A percentile compares a stretch with the other conserved stretches of the same genome.
Evolutionary conservation across 2,113 vertebrate species (phyloP).

Genomic region (Archocentrus centrarchus): DNA sequence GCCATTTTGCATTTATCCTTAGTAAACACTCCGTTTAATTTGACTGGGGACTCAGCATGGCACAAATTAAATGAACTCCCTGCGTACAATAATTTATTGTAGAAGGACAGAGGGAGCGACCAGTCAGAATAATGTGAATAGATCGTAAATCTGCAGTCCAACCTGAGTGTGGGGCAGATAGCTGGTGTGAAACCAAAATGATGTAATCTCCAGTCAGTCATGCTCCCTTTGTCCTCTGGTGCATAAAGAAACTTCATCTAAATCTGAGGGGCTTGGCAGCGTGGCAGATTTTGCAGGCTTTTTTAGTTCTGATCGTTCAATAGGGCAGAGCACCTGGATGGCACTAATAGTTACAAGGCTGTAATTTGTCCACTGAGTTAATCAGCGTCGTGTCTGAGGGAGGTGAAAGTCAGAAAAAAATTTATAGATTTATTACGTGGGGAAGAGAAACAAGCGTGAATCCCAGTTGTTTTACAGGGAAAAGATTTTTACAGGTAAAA

Average conservation of each 20-base stretch:
- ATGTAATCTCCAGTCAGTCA: slow-evolving; percentile 51
- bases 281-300: slow-evolving; percentile 30
- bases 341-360: slow-evolving; percentile 66
- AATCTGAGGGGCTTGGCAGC: not conserved
- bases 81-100: slow-evolving; percentile 61
- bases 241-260: slow-evolving; percentile 47
- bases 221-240: slow-evolving; percentile 49
- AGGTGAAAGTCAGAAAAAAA: slow-evolving; percentile 6
- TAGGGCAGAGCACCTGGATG: slow-evolving; percentile 65
- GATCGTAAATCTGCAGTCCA: slow-evolving; percentile 49
- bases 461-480: slow-evolving; percentile 1
- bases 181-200: slow-evolving; percentile 47
- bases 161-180: slow-evolving; percentile 49
- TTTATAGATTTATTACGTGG: slow-evolving; percentile 27
- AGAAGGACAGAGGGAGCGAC: slow-evolving; percentile 52
- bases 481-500: slow-evolving; percentile 11
- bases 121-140: slow-evolving; percentile 47
- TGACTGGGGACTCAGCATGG: slow-evolving; percentile 63
- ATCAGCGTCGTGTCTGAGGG: slow-evolving; percentile 53
- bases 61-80: slow-evolving; percentile 68
- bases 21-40: slow-evolving; percentile 73
- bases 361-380: slow-evolving; percentile 71
- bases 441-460: slow-evolving; percentile 6
- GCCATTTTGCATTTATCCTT: slow-evolving; percentile 55
- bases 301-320: slow-evolving; percentile 62